Percentiles rank a stretch among this genome's conserved stretches.
Evolutionary conservation across 1,140 invertebrate genomes (phyloP).

Genomic region (Andricus grossulariae): DNA sequence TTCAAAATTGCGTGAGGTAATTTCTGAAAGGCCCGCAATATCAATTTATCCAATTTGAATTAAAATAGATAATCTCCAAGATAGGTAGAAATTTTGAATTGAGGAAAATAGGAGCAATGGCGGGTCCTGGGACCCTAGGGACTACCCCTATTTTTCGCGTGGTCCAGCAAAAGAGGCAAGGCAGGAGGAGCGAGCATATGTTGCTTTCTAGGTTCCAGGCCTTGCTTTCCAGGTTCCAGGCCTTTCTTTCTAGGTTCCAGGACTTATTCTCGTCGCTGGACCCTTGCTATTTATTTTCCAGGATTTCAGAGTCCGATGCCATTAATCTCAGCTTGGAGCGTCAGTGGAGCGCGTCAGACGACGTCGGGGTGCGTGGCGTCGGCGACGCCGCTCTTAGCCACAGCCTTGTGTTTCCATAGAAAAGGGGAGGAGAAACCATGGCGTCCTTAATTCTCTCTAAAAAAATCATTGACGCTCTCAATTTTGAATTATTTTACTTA

Average conservation of each 20-base stretch:
- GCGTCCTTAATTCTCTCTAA: slow-evolving; percentile 15
- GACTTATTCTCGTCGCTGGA: slow-evolving; percentile 63
- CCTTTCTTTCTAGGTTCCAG: slow-evolving; percentile 53
- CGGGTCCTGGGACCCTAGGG: slow-evolving; percentile 42
- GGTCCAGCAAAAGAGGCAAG: slow-evolving; percentile 26
- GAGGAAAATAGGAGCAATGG: neutral
- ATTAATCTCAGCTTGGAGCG: slow-evolving; percentile 73
- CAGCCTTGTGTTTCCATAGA: slow-evolving; percentile 47
- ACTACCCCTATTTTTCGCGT: slow-evolving; percentile 43
- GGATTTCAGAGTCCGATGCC: slow-evolving; percentile 74
- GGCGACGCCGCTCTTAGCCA: slow-evolving; percentile 64
- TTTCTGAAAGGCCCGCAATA: no score
- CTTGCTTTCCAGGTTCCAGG: slow-evolving; percentile 54
- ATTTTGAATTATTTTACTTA: neutral
- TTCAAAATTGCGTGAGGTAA: no score
- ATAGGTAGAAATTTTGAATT: no score
- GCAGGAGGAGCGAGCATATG: slow-evolving; percentile 43
- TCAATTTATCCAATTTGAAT: no score
- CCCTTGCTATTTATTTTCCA: slow-evolving; percentile 74
- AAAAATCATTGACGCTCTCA: slow-evolving; percentile 11
- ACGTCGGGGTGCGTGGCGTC: slow-evolving; percentile 71
- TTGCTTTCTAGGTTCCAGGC: slow-evolving; percentile 53
- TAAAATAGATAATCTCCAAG: no score
- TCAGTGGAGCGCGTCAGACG: slow-evolving; percentile 74
- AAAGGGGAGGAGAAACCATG: slow-evolving; percentile 19